Conservation (phyloP, 2,797 vertebrate species). For the Champsocephalus gunnari region DNA sequence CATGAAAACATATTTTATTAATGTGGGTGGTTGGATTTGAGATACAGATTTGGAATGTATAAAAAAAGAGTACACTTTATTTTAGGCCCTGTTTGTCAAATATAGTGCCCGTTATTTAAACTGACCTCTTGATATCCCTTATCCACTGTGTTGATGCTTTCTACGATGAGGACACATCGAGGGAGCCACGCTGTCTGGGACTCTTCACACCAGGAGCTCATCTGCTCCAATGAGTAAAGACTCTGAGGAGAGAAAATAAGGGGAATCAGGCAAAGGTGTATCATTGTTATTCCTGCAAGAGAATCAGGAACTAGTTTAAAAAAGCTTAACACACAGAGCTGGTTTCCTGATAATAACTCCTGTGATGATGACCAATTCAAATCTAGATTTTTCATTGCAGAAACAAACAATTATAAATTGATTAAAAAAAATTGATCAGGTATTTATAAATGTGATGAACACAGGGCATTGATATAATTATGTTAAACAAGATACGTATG, state of each 20-base stretch:
- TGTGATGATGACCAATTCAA: slow-evolving; percentile 18
- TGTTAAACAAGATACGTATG: slow-evolving; percentile 2
- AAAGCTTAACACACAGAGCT: slow-evolving; percentile 33
- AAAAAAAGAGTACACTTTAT: slow-evolving; percentile 27
- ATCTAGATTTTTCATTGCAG: slow-evolving; percentile 12
- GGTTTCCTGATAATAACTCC: slow-evolving; percentile 35
- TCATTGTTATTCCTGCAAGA: slow-evolving; percentile 67
- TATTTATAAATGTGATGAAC: slow-evolving; percentile 5
- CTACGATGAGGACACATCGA: slow-evolving; percentile 34
- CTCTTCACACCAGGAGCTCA: slow-evolving; percentile 47
- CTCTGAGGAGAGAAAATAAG: slow-evolving; percentile 26
- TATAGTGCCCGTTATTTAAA: slow-evolving; percentile 54
- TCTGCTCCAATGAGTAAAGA: slow-evolving; percentile 45
- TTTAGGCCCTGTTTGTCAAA: slow-evolving; percentile 42
- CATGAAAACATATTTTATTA: slow-evolving; percentile 26
- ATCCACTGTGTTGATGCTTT: slow-evolving; percentile 40
- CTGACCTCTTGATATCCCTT: slow-evolving; percentile 44
- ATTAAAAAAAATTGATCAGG: neutral
- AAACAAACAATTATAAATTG: slow-evolving; percentile 19
- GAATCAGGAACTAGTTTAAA: slow-evolving; percentile 52
- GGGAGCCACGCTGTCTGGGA: slow-evolving; percentile 58
- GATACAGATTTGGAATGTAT: slow-evolving; percentile 11
- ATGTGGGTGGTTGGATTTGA: slow-evolving; percentile 12
- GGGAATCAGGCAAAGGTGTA: slow-evolving; percentile 62
- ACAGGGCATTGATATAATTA: slow-evolving; percentile 6